Evolutionary conservation across 2,113 vertebrate genomes (phyloP), one percentile per base, ranked within the genome.

Genomic region (Mobula hypostoma): DNA sequence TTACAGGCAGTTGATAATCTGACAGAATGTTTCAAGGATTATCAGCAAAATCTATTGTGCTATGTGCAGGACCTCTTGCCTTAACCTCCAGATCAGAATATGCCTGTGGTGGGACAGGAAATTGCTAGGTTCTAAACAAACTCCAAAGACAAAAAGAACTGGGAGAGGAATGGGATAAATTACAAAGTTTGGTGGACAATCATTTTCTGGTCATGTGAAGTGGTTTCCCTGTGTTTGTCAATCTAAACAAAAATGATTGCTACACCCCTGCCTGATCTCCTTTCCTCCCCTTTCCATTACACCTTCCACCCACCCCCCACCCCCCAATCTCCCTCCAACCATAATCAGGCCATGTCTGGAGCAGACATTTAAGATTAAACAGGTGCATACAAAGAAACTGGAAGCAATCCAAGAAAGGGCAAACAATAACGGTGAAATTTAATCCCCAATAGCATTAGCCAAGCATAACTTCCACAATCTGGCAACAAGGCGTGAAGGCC

Each of bases 291-390:
- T 48, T 48, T 48, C 48, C 48, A 48, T 48, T 48, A 48, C 36
- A 36, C 48, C 68, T 70, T 7, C 48, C 48, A 36, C 48, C 48
- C 48, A 48, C 2, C 36, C 66, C 66, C 66, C 63, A 12, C 66
- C 66, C 66, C 66, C 66, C 17, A 70, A 17, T 17, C 68, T 70
- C 68, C 5, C 68, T 70, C 72, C 72, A 74, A 74, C 72, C 19
- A 66, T 32, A 7, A 12, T 66, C 61, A 63, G 15, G 85, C 56
- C 83, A n/a, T 63, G 29, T 11, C 85, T n/a, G 61, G 61, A 90
- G 29, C n/a, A 90, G 85, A 61, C 85, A 88, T 88, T 90, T 90
- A 32, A 66, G 85, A 32, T 90, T 19, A 90, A 68, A 90, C 14
- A 66, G 61, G 58, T 90, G 61, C 14, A 90, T 66, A 68, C 61